Evolutionary conservation across 1,140 invertebrate genomes (phyloP), one percentile per base, ranked within the genome.

Genomic region (Schlechtendalia chinensis): DNA sequence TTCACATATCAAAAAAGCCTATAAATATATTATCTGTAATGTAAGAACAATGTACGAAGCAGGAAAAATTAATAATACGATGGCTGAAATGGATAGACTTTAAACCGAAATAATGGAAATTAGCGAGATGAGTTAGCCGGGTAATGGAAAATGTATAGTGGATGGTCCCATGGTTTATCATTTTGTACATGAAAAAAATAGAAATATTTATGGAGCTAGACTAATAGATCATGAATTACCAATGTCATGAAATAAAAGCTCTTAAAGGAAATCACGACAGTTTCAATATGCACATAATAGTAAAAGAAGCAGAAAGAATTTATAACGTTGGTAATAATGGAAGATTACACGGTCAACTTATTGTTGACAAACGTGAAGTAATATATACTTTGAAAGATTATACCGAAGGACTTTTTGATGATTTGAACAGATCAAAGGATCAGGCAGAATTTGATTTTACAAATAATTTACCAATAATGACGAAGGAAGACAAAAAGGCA

Each of bases 211-310:
- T 53, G 69, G 47, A 2, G 47, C 50, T 19, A 14, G 69, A 4
- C 0, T 72, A 0, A 72, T 72, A 29, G 22, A 27, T 24, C 12
- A 29, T 61, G 0, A 27, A 61, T 11, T n/a, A 39, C 5, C 50
- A 82, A 67, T 82, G 82, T 75, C 22, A 58, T 24, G 71, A 81
- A 22, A 81, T 82, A 24, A 61, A 82, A 77, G 29, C 27, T 67
- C 27, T 75, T 17, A 16, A 63, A 27, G 69, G 39, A 27, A 81
- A 82, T 53, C 22, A 82, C 63, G 79, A 82, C 71, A 63, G 22
- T 82, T 81, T 69, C 80, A 81, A 82, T 61, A 53, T 63, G 82
- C 53, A 81, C 82, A 81, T 83, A 61, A 81, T 67, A 69, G 58
- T 82, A 10, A 79, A 81, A 72, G 74, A 83, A 59, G 12, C 82